These are phyloP conservation scores for Cyclura pinguis DNA, from an alignment of 2,797 vertebrate genomes.

Conservation along the genomic window DNA sequence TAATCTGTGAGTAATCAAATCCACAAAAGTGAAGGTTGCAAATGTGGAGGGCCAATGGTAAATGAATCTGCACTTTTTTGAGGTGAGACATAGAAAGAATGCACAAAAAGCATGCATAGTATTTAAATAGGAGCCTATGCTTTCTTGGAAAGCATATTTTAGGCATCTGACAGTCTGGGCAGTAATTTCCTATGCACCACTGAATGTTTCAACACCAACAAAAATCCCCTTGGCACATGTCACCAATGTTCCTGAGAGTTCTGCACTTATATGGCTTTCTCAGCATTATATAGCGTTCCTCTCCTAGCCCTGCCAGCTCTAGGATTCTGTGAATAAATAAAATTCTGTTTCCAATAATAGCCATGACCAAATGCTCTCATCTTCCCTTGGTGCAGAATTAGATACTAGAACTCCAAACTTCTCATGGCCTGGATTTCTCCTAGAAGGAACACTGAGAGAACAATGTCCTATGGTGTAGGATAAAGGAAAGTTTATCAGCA, in stretches of 20 bases:
- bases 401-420: neutral
- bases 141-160: neutral
- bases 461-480: neutral
- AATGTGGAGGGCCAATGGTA: no score
- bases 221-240: neutral
- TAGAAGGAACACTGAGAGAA: neutral
- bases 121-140: neutral
- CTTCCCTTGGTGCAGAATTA: neutral
- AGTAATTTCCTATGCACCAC: neutral
- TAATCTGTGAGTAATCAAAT: no score
- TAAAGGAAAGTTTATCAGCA: neutral
- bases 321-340: conserved; percentile 5
- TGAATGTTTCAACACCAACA: neutral
- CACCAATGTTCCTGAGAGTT: no score
- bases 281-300: neutral
- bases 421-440: neutral
- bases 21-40: no score
- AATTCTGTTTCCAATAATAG: conserved; percentile 27
- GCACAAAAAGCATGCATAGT: neutral
- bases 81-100: no score
- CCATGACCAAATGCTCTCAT: neutral
- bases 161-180: neutral
- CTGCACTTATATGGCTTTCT: neutral
- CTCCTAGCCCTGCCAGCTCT: neutral
- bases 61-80: neutral